Conservation (phyloP, 1,140 invertebrate genomes). For the Drosophila parvula region DNA sequence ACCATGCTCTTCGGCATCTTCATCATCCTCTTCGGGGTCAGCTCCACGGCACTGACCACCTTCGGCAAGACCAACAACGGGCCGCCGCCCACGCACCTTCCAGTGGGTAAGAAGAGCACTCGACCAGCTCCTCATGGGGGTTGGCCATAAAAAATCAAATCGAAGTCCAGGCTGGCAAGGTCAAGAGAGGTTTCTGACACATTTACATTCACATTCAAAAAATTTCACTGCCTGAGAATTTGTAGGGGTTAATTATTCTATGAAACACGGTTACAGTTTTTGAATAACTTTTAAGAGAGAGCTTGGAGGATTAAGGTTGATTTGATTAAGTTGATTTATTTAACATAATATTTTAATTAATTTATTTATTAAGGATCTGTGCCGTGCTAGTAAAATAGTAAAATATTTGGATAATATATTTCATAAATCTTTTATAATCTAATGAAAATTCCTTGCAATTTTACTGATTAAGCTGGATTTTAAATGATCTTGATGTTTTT, state of each 20-base stretch:
- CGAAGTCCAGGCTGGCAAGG: slow-evolving; percentile 24
- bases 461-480: neutral
- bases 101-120: slow-evolving; percentile 80
- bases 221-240: slow-evolving; percentile 3
- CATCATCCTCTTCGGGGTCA: slow-evolving; percentile 82
- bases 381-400: too few relatives aligned
- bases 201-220: slow-evolving; percentile 8
- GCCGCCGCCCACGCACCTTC: slow-evolving; percentile 86
- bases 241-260: neutral
- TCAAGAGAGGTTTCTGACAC: slow-evolving; percentile 23
- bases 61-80: slow-evolving; percentile 88
- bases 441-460: neutral
- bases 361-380: neutral
- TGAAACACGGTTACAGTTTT: neutral
- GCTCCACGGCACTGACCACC: slow-evolving; percentile 87
- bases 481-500: neutral
- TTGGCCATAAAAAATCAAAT: slow-evolving; percentile 27
- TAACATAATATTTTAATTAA: neutral
- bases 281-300: neutral
- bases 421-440: neutral
- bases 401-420: too few relatives aligned
- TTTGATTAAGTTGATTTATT: neutral
- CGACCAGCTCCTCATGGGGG: neutral
- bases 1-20: slow-evolving; percentile 84
- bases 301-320: neutral